Evolutionary conservation across 2,113 vertebrate species (phyloP).

Genomic region (Mellivora capensis): DNA sequence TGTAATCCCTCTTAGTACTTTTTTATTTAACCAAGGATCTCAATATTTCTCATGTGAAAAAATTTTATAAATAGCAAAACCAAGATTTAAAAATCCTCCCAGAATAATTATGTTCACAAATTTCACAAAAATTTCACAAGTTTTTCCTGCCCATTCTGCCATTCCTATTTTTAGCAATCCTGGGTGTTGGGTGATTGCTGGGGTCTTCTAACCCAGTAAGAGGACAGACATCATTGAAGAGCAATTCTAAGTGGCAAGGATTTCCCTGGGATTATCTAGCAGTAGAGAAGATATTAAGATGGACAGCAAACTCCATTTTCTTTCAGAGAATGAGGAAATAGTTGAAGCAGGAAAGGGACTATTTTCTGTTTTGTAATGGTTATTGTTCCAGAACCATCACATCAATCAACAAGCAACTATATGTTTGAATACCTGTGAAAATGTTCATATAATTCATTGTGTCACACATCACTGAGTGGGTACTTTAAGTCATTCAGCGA

Average conservation of each 20-base stretch:
- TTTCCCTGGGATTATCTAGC: background rate
- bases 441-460: background rate
- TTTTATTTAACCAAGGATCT: constrained; percentile 26
- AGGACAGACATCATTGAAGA: background rate
- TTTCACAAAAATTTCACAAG: too few relatives aligned
- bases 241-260: background rate
- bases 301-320: background rate
- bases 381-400: background rate
- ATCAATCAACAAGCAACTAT: background rate
- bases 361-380: constrained; percentile 25
- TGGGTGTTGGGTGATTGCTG: background rate
- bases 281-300: background rate
- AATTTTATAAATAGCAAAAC: constrained; percentile 30
- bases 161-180: background rate
- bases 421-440: background rate
- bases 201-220: background rate
- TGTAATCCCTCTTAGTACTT: background rate
- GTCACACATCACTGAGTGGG: background rate
- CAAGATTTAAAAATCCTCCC: constrained; percentile 26
- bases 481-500: background rate
- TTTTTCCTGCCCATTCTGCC: background rate
- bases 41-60: constrained; percentile 16
- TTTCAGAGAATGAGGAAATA: background rate
- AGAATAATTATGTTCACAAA: background rate
- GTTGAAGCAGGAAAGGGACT: background rate